Percentiles rank a stretch among this genome's conserved stretches.
phyloP scores from a whole-genome alignment of 2,888 invertebrate species.

The Pollenia griseotomentosa region DNA sequence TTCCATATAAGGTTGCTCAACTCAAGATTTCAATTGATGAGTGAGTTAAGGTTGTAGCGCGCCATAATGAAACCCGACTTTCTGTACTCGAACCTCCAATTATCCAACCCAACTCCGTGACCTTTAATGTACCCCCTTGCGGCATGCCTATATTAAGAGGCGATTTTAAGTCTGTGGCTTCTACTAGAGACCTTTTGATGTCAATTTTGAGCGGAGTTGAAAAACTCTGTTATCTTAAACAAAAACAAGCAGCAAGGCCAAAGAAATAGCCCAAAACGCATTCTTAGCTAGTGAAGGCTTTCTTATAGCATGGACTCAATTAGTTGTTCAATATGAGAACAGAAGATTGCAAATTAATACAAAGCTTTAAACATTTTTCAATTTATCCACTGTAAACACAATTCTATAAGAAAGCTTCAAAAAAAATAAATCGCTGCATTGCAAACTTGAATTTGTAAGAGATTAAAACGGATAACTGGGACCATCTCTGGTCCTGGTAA shows the following conservation, averaged over 20 bases:
- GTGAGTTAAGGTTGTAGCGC: background rate
- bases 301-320: no score
- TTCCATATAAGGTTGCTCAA: no score
- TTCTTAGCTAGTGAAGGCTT: slow-evolving; percentile 30
- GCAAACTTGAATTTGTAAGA: no score
- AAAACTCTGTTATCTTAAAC: slow-evolving; percentile 33
- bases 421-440: no score
- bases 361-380: slow-evolving; percentile 18
- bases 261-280: slow-evolving; percentile 3
- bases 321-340: slow-evolving; percentile 38
- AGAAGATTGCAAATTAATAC: slow-evolving; percentile 31
- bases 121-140: slow-evolving; percentile 22
- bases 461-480: no score
- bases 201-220: slow-evolving; percentile 32
- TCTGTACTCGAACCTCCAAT: background rate
- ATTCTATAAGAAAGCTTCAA: no score
- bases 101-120: background rate
- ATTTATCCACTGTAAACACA: slow-evolving; percentile 32
- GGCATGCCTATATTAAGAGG: slow-evolving; percentile 29
- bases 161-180: slow-evolving; percentile 9
- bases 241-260: slow-evolving; percentile 27
- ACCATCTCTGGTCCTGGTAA: no score
- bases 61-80: background rate
- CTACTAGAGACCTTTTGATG: slow-evolving; percentile 20
- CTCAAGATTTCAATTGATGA: slow-evolving; percentile 4